A percentile compares a stretch with the other conserved stretches of the same genome.
Conservation (phyloP, 2,113 vertebrate species). For the Gymnocephalus cernua region DNA sequence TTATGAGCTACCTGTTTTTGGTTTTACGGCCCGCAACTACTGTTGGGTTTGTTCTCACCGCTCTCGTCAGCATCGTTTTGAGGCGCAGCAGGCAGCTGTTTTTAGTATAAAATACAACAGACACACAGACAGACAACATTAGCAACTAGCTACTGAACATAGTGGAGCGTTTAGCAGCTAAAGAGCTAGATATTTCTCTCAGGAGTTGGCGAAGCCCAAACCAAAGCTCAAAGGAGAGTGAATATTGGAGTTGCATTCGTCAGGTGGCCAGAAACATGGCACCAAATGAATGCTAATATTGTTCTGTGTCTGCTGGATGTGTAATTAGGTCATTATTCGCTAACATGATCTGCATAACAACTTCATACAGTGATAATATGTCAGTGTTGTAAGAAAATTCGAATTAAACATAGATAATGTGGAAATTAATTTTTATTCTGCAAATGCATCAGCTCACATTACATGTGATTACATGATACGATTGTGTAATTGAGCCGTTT, state of each 20-base stretch:
- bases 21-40: too few relatives aligned
- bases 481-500: too few relatives aligned
- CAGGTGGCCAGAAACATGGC: not conserved
- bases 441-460: not conserved
- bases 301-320: not conserved
- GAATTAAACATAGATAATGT: not conserved
- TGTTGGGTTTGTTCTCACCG: too few relatives aligned
- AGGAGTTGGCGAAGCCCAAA: not conserved
- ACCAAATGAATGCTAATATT: not conserved
- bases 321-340: not conserved
- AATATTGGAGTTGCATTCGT: not conserved
- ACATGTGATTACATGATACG: not conserved
- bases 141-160: not conserved
- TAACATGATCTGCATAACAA: not conserved
- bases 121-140: not conserved
- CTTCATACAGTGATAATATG: not conserved
- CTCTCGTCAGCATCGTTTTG: too few relatives aligned
- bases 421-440: not conserved
- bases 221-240: not conserved
- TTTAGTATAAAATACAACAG: too few relatives aligned
- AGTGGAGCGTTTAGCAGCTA: not conserved
- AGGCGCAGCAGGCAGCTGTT: too few relatives aligned
- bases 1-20: too few relatives aligned
- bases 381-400: not conserved
- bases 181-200: not conserved